Evolutionary conservation across 30 jellyfish, hydroid and myxozoan species (phyloP).

Genomic region (Phacellophora camtschatica): DNA sequence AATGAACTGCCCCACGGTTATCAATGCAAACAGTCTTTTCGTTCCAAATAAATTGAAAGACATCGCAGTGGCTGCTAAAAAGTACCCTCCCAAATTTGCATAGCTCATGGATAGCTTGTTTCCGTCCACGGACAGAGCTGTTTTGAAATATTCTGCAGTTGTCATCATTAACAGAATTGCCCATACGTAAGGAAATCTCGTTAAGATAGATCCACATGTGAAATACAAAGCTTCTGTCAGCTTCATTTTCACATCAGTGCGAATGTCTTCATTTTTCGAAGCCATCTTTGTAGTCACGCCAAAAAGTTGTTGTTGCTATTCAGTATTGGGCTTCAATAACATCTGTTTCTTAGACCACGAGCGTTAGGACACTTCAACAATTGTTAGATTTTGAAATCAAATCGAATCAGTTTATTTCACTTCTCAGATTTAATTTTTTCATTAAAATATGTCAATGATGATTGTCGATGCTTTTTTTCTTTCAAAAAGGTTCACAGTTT

Average conservation of each 20-base stretch:
- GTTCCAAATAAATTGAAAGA: conserved; percentile 77
- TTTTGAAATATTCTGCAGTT: conserved; percentile 71
- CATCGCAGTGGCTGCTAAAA: conserved; percentile 86
- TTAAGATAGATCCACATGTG: conserved; percentile 35
- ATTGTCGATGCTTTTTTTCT: no score
- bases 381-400: no score
- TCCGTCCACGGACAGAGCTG: conserved; percentile 17
- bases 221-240: conserved; percentile 19
- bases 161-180: conserved; percentile 86
- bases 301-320: conserved; percentile 15
- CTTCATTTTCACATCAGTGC: conserved; percentile 5
- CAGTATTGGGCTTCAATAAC: no score
- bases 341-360: no score
- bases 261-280: no score
- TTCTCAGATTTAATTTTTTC: no score
- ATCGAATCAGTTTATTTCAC: no score
- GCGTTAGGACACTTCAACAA: no score
- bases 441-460: no score
- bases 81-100: conserved; percentile 71
- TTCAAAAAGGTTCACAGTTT: no score
- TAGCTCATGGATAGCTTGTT: conserved; percentile 37
- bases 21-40: conserved; percentile 69
- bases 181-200: conserved; percentile 88
- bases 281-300: no score
- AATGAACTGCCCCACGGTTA: conserved; percentile 57